Evolutionary conservation across 37 sponge, comb jelly and placozoan genomes (phyloP), one percentile per base, ranked within the genome.

Genomic region (Halisarca cf. caerulea): DNA sequence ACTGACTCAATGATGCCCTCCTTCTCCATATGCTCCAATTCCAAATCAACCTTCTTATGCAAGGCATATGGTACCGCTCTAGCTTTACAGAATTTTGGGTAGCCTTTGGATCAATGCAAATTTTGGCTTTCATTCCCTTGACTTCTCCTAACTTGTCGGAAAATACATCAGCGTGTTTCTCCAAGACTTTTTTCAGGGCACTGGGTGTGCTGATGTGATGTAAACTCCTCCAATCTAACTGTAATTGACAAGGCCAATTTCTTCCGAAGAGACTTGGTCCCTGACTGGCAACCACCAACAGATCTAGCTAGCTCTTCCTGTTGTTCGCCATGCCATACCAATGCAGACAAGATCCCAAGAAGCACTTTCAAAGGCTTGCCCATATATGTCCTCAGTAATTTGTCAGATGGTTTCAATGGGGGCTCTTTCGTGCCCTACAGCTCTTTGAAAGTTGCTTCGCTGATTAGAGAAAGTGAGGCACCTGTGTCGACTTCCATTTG

Each of bases 371-470:
- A 57, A 20, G 15, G 58, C 58, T 57, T 20, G 18, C 58, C 58
- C 20, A 20, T 21, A 20, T 57, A 57, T 57, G 58, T 57, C 58
- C 20, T 57, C 18, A 57, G 58, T 57, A 82, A 86, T 0, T 34
- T 90, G 53, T 33, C 27, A 30, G 82, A 85, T 32, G 90, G 90
- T 0, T 83, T 90, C 43, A 74, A 70, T 6, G 44, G 85, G 0
- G 77, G 64, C 30, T 60, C 85, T 6, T 6, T 58, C 59, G 7
- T 58, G 0, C 37, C 32, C 51, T 25, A 36, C 2, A 25, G 59
- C 38, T n/a, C n/a, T n/a, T n/a, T n/a, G n/a, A n/a, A n/a, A n/a
- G n/a, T n/a, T n/a, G n/a, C n/a, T n/a, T n/a, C n/a, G n/a, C n/a
- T n/a, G n/a, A n/a, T n/a, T n/a, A n/a, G n/a, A n/a, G n/a, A n/a